These are phyloP conservation scores for Ormyrus thymus DNA, from an alignment of 2,888 invertebrate genomes.

Conservation along the genomic window DNA sequence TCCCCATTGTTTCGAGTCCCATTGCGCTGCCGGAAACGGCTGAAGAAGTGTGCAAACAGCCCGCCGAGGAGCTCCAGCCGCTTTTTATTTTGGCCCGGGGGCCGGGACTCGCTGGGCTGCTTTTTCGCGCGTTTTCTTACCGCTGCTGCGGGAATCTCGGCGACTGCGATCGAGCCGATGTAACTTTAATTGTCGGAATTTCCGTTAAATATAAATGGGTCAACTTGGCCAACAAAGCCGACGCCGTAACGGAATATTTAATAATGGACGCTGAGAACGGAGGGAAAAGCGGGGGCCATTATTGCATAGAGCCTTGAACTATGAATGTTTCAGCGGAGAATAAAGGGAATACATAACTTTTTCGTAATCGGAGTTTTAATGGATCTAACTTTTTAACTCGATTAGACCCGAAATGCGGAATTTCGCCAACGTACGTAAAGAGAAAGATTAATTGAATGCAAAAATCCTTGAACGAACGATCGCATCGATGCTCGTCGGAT, in stretches of 20 bases:
- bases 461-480: too few species aligned
- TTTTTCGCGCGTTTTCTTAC: too few species aligned
- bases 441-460: background rate
- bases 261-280: background rate
- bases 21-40: too few species aligned
- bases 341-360: background rate
- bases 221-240: too few species aligned
- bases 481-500: too few species aligned
- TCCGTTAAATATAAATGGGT: background rate
- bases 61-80: background rate
- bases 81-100: background rate
- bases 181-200: background rate
- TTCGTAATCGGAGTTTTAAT: background rate
- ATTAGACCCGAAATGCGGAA: background rate
- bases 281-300: background rate
- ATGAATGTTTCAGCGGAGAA: background rate
- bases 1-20: too few species aligned
- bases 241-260: background rate
- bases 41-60: conserved; percentile 20
- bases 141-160: too few species aligned
- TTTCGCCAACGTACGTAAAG: background rate
- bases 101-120: background rate
- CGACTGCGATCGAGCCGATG: background rate
- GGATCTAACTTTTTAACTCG: background rate
- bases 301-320: background rate